These are phyloP conservation scores for Tragulus kanchil DNA, from an alignment of 2,113 vertebrate species.

Conservation along the genomic window DNA sequence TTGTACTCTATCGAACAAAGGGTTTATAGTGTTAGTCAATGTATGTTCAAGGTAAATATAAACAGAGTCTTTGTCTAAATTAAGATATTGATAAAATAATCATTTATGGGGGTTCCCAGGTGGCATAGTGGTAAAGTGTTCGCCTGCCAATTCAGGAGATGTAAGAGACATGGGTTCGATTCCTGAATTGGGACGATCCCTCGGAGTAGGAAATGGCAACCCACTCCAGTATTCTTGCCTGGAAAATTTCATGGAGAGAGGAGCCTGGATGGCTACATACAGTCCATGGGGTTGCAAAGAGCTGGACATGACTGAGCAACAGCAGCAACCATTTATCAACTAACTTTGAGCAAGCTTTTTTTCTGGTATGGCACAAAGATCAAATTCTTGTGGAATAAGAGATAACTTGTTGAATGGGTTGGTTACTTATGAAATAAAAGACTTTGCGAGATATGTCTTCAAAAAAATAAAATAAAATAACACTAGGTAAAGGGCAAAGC, in stretches of 20 bases:
- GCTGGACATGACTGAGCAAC: not conserved
- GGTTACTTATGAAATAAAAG: constrained; percentile 24
- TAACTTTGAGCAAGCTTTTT: not conserved
- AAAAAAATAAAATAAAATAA: not conserved
- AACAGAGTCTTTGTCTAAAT: not conserved
- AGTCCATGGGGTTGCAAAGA: not conserved
- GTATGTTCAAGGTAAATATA: constrained; percentile 7
- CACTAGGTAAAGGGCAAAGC: not conserved
- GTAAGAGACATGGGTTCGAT: not conserved
- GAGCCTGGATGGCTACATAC: not conserved
- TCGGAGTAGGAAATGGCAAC: not conserved
- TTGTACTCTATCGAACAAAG: not conserved
- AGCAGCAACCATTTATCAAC: not conserved
- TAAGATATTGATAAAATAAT: not conserved
- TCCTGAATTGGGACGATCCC: not conserved
- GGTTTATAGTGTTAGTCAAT: not conserved
- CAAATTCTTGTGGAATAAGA: constrained; percentile 57
- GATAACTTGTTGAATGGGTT: not conserved
- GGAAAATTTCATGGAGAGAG: not conserved
- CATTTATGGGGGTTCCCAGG: not conserved
- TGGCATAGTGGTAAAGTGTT: not conserved
- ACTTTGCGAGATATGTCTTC: not conserved
- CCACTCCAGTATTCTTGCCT: not conserved
- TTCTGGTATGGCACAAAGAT: not conserved
- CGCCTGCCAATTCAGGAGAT: not conserved